These are phyloP conservation scores for Onchidella celtica DNA, from an alignment of 2,888 invertebrate species.

Conservation along the genomic window DNA sequence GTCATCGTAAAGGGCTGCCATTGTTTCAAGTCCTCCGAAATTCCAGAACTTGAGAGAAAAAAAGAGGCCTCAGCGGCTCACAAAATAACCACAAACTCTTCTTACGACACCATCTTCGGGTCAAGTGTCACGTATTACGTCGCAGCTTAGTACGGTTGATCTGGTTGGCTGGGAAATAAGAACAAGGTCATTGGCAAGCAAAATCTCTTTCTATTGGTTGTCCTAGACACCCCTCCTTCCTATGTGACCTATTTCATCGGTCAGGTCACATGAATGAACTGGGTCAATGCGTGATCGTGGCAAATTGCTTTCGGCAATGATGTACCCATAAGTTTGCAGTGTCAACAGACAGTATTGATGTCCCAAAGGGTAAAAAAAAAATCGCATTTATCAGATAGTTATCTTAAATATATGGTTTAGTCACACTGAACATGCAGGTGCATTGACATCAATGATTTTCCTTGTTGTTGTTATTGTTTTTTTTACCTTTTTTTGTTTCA, in stretches of 20 bases:
- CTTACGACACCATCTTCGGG: slow-evolving; percentile 20
- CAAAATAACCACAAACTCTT: neutral
- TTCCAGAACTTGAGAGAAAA: neutral
- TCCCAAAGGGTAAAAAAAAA: no score
- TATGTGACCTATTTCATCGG: neutral
- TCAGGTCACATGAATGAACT: neutral
- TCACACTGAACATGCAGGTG: no score
- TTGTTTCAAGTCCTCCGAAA: neutral
- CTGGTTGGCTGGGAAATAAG: slow-evolving; percentile 14
- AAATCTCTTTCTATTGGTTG: slow-evolving; percentile 22
- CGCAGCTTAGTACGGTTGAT: neutral
- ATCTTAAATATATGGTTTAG: neutral
- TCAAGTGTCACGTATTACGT: neutral
- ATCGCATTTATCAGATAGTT: neutral
- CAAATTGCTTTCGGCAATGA: no score
- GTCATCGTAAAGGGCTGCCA: slow-evolving; percentile 42
- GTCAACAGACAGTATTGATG: no score
- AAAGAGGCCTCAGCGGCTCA: neutral
- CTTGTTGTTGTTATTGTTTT: no score
- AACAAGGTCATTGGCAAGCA: neutral
- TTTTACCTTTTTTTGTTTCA: no score
- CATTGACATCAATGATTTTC: no score
- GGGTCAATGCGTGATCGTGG: slow-evolving; percentile 26
- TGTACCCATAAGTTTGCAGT: no score
- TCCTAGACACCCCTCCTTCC: no score